phyloP scores from a whole-genome alignment of 2,113 vertebrate species.

The Elgaria multicarinata region DNA sequence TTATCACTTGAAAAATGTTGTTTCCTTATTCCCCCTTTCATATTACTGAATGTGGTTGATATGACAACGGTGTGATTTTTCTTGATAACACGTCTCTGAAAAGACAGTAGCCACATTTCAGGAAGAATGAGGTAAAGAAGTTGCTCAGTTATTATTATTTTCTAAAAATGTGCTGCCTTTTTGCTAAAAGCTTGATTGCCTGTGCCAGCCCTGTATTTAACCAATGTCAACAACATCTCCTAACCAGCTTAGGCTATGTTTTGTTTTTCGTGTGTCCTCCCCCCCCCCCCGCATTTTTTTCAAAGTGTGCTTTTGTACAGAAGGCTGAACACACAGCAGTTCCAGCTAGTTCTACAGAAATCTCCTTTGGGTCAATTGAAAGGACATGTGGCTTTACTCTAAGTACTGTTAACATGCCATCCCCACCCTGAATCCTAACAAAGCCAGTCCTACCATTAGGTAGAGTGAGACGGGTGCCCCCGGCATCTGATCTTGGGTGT shows the following conservation, averaged over 20 bases:
- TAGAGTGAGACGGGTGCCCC: neutral
- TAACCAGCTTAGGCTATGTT: neutral
- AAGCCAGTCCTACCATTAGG: neutral
- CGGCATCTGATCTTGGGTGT: no score
- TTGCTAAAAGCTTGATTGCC: neutral
- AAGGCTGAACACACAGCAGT: neutral
- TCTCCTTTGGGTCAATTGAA: neutral
- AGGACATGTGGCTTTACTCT: neutral
- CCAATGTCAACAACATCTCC: neutral
- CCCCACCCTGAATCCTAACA: neutral
- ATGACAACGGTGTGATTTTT: constrained; percentile 56
- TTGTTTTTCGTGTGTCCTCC: no score
- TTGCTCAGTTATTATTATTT: neutral
- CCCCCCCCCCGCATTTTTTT: neutral
- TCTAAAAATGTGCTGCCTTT: neutral
- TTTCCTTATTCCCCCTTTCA: constrained; percentile 37
- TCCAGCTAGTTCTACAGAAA: neutral
- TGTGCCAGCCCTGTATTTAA: neutral
- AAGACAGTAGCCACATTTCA: constrained; percentile 33
- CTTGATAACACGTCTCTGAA: constrained; percentile 57
- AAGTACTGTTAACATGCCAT: neutral
- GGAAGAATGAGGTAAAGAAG: constrained; percentile 16
- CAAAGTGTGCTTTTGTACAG: neutral
- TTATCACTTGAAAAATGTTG: constrained; percentile 72
- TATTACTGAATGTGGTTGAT: constrained; percentile 69